Conservation (phyloP, 2,797 vertebrate genomes). For the Tragopan temminckii region DNA sequence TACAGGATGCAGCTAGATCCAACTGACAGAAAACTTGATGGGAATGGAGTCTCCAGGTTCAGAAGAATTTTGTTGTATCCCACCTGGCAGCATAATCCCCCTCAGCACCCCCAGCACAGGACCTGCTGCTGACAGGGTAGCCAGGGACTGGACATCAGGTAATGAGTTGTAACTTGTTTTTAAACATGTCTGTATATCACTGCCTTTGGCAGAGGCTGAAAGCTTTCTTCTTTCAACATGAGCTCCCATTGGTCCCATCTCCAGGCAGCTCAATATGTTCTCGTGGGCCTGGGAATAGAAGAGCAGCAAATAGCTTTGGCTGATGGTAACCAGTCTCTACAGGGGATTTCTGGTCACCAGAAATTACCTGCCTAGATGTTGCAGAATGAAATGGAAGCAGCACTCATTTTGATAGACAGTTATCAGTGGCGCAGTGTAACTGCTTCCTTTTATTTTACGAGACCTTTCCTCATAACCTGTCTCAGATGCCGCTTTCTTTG, state of each 20-base stretch:
- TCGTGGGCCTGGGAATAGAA: not conserved
- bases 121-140: conserved; percentile 1
- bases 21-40: not conserved
- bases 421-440: not conserved
- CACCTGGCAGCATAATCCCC: not conserved
- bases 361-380: not conserved
- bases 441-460: not conserved
- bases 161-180: conserved; percentile 19
- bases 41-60: not conserved
- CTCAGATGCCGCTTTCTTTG: not conserved
- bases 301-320: not conserved
- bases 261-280: not conserved
- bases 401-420: not conserved
- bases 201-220: not conserved
- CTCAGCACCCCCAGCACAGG: not conserved
- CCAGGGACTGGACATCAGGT: not conserved
- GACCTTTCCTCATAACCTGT: not conserved
- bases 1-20: not conserved
- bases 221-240: not conserved
- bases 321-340: not conserved
- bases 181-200: not conserved
- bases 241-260: not conserved
- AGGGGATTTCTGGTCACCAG: not conserved
- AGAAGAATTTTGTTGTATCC: not conserved
- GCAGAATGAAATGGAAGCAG: not conserved